These are phyloP conservation scores for Pogonophryne albipinna DNA, from an alignment of 2,797 vertebrate species.

Conservation along the genomic window DNA sequence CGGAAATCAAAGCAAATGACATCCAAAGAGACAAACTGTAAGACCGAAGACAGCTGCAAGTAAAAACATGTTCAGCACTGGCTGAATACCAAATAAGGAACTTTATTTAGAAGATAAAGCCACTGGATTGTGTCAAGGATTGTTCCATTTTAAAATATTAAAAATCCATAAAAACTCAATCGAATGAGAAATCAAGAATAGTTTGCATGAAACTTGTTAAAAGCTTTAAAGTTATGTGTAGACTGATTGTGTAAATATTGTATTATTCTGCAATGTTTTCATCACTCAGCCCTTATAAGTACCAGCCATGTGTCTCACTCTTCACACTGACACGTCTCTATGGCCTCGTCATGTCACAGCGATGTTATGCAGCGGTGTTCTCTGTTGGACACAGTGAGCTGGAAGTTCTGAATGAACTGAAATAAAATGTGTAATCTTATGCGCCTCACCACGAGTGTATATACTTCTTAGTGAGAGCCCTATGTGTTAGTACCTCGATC, in stretches of 20 bases:
- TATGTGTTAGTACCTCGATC: constrained; percentile 12
- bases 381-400: constrained; percentile 8
- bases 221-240: not conserved
- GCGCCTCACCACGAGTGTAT: not conserved
- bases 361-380: not conserved
- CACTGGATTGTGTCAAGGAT: not conserved
- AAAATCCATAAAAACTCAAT: not conserved
- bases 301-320: not conserved
- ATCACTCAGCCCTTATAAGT: constrained; percentile 53
- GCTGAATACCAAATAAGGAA: not conserved
- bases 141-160: not conserved
- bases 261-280: not conserved
- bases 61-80: not conserved
- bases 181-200: not conserved
- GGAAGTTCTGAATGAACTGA: constrained; percentile 13
- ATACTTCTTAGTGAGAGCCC: not conserved
- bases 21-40: not conserved
- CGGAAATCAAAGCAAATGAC: not conserved
- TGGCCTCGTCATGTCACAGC: not conserved
- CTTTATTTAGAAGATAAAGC: not conserved
- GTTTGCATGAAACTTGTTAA: not conserved
- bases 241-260: not conserved
- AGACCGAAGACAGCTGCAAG: not conserved
- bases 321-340: not conserved
- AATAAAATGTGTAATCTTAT: not conserved